Conservation (phyloP, 2,888 invertebrate species). For the Andrena marginata region DNA sequence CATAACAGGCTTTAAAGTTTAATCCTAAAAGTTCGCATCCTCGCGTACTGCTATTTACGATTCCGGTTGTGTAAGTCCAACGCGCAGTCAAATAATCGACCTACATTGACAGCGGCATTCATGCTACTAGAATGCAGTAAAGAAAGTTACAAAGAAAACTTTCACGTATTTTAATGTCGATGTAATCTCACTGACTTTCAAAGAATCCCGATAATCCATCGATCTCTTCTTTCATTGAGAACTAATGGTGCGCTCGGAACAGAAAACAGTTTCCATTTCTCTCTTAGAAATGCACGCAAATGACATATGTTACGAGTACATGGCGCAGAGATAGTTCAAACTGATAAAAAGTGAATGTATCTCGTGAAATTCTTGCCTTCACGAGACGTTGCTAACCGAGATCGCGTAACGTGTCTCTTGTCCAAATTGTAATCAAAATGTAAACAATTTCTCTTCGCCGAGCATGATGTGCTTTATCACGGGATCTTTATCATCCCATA, state of each 20-base stretch:
- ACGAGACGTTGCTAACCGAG: not conserved
- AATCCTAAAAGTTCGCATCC: not conserved
- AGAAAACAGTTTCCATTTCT: not conserved
- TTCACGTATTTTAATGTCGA: not conserved
- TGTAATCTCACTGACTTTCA: not conserved
- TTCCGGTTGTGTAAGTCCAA: not conserved
- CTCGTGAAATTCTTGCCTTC: not conserved
- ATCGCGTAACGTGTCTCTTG: not conserved
- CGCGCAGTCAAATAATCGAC: constrained; percentile 15
- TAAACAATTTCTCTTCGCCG: not conserved
- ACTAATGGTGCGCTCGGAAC: not conserved
- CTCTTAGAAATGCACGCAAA: not conserved
- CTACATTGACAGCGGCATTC: constrained; percentile 42
- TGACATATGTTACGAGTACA: constrained; percentile 54
- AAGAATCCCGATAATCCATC: not conserved
- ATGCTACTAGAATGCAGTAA: constrained; percentile 16
- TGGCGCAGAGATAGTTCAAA: constrained; percentile 9
- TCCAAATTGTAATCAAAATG: not conserved
- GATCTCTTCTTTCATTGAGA: not conserved
- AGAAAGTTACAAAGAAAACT: constrained; percentile 12
- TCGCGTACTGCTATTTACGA: not conserved
- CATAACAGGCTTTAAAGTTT: not conserved
- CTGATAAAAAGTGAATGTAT: constrained; percentile 61
- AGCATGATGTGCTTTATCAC: not conserved
- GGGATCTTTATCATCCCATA: not conserved